Evolutionary conservation across 2,113 vertebrate genomes (phyloP), one percentile per base, ranked within the genome.

Genomic region (Lontra canadensis): DNA sequence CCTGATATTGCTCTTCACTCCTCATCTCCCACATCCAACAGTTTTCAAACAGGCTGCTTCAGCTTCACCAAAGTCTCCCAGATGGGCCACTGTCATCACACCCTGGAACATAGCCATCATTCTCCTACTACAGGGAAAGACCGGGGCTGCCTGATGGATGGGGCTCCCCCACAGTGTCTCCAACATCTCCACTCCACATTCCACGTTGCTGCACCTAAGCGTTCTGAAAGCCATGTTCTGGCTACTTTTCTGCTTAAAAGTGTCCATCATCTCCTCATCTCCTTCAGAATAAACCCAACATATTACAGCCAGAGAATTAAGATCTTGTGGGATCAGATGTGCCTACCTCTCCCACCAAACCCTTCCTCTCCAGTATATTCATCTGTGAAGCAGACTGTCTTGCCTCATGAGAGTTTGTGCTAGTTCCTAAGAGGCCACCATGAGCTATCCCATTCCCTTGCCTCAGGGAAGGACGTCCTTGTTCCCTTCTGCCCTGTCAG

Each of bases 121-220:
- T 34, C n/a, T 44, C 20, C 49, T 14, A 44, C 36, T 17, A 4
- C 47, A 26, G 42, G 18, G 49, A 73, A 55, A 44, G 26, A 52
- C 3, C 25, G 21, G 29, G 29, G 8, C 31, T 65, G 25, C 25
- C 17, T 7, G 1, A n/a, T 8, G 4, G 14, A 2, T 3, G 11
- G 49, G 20, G 29, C 39, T 17, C 73, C n/a, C 52, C 44, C 55
- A 4, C 11, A 76, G 44, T 44, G 73, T 44, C 36, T 80, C 69
- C 55, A 25, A 25, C 7, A 5, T 89, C 15, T 31, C 71, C 36
- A 23, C 18, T 59, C 57, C 17, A 55, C 12, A 26, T 42, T 69
- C 42, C 12, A 6, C 7, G 7, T 1, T 15, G 39, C 31, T 92
- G 49, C 14, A 34, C 21, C 21, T 31, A 0, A 61, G 47, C 44